Conservation (phyloP, 2,888 invertebrate species). For the Ashinkailepas kermadecensis region DNA sequence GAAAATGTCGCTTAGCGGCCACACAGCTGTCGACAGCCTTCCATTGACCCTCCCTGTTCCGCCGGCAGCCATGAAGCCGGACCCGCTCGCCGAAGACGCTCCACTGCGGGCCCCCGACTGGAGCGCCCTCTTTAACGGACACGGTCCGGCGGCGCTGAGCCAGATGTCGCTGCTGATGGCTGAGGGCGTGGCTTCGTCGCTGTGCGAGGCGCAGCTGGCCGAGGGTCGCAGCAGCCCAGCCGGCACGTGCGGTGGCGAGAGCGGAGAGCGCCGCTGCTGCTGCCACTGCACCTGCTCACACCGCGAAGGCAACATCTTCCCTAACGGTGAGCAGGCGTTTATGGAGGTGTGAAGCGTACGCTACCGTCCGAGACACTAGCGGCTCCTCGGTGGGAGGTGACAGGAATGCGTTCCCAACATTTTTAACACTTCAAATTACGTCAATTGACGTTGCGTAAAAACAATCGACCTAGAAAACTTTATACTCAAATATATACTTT, state of each 20-base stretch:
- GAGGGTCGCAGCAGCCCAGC: neutral
- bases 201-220: conserved; percentile 18
- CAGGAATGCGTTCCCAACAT: too few relatives aligned
- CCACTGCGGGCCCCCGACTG: neutral
- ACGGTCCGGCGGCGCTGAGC: neutral
- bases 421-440: too few relatives aligned
- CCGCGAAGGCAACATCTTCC: conserved; percentile 11
- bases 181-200: neutral
- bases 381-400: too few relatives aligned
- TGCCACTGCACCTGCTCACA: neutral
- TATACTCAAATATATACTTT: too few relatives aligned
- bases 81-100: neutral
- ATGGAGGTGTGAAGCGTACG: too few relatives aligned
- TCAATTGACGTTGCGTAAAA: too few relatives aligned
- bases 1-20: too few relatives aligned
- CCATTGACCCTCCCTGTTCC: neutral
- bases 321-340: neutral
- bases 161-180: conserved; percentile 21
- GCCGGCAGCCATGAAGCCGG: conserved; percentile 10
- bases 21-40: too few relatives aligned
- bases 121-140: neutral
- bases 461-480: too few relatives aligned
- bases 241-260: neutral
- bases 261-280: neutral
- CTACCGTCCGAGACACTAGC: too few relatives aligned